Evolutionary conservation across 37 sponge, comb jelly and placozoan genomes (phyloP), one percentile per base, ranked within the genome.

Genomic region (Oopsacas minuta): DNA sequence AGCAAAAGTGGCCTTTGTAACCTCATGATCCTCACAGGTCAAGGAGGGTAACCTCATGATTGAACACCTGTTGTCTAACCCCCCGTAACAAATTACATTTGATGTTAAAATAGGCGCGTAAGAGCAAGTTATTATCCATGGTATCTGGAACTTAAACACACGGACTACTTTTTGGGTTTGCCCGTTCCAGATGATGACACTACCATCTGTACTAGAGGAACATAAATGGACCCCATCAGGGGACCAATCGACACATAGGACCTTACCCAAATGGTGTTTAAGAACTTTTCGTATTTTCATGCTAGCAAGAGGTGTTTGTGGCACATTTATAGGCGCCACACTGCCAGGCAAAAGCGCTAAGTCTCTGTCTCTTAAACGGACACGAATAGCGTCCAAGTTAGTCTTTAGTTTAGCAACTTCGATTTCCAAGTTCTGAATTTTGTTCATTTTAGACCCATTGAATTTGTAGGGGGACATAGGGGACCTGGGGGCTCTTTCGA

Each of bases 121-220:
- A 32, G 75, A 25, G 28, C 75, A 61, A 3, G 75, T 61, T 61
- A 61, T 61, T 61, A 61, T 25, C 75, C 75, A 61, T 61, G 75
- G 75, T 10, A 61, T 61, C 75, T 61, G 20, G 22, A 10, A 61
- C 28, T 25, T 10, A n/a, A 61, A 25, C 28, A 12, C 28, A 25
- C 30, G 20, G 28, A 61, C 75, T 25, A 12, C 30, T 34, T 61
- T n/a, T 12, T 61, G 20, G 28, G 75, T 61, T 10, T 25, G 1
- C 1, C 28, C 75, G 30, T 61, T 61, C 75, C 75, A 61, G 22
- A 61, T 61, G 22, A 61, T 61, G 1, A 61, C 75, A 61, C 30
- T n/a, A 32, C 75, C 75, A 61, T 61, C 75, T 3, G 75, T 61
- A 34, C 75, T 61, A n/a, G 75, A 61, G 20, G 75, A 61, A n/a